Base-by-base conservation (phyloP, 2,113 vertebrate genomes). In the Microcebus griseorufus region DNA sequence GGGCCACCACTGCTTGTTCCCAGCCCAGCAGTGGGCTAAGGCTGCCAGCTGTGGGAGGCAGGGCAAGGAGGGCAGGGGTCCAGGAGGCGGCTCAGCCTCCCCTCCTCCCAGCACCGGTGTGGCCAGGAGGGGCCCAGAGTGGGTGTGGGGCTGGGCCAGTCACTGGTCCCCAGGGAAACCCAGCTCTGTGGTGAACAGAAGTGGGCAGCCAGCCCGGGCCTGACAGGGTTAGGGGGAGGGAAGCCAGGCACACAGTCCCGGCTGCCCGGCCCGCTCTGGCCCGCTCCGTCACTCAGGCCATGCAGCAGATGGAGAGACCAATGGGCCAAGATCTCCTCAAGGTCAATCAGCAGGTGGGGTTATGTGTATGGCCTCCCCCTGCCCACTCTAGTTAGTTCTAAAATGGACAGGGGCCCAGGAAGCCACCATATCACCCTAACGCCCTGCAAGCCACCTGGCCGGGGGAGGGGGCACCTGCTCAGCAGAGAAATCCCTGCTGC, bases 151-250 rank as follows among this genome's bases (percentile, higher is more conserved):
- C 67, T 27, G 93, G 83, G 96, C 86, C 88, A 65, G 95, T 76
- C 58, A 22, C 34, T 94, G 75, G 93, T 98, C 93, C 97, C 97
- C 97, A 97, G 94, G 97, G 97, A 98, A 98, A 98, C 96, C 83
- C 60, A 94, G 93, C 86, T 97, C 89, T 70, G 4, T 62, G 39
- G 93, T 92, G 96, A 97, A 95, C 70, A 95, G 81, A 84, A 97
- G 64, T 64, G 58, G 92, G 95, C 69, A 5, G 72, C 78, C 82
- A 85, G 97, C 96, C 97, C 39, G 3, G 89, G 75, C 79, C 58
- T 58, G 25, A 90, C 72, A 80, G 79, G 32, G 73, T 20, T 20
- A n/a, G 88, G 80, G 80, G 86, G 73, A 76, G 32, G 25, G 45
- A 75, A 93, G 60, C 92, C 53, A 67, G 90, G 53, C 93, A 64